phyloP scores from a whole-genome alignment of 30 jellyfish, hydroid and myxozoan genomes.

The Kudoa iwatai region DNA sequence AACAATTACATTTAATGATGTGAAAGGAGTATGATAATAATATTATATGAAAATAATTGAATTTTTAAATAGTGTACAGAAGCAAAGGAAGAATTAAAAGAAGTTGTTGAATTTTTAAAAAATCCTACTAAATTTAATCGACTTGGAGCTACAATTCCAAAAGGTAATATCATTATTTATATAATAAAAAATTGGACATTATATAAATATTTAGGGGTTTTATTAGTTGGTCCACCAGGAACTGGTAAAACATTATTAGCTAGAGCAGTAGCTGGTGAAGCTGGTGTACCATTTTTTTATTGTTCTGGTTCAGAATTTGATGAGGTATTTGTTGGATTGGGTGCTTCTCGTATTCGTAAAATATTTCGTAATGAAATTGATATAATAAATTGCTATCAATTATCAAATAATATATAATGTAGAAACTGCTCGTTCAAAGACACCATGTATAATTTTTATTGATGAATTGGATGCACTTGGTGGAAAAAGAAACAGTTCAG shows the following conservation, averaged over 20 bases:
- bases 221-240: conserved; percentile 96
- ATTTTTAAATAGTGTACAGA: conserved; percentile 15
- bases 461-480: conserved; percentile 99
- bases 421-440: conserved; percentile 84
- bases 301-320: conserved; percentile 95
- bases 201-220: conserved; percentile 11
- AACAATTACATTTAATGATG: conserved; percentile 28
- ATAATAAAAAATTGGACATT: background rate
- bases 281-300: conserved; percentile 87
- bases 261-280: conserved; percentile 97
- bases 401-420: background rate
- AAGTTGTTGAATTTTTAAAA: conserved; percentile 23
- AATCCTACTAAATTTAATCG: background rate
- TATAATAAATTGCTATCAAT: no score
- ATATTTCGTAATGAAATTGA: conserved; percentile 77
- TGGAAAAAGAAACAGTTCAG: conserved; percentile 63
- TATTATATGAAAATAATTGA: background rate
- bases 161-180: background rate
- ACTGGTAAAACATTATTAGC: conserved; percentile 88
- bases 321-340: conserved; percentile 94
- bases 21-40: conserved; percentile 29
- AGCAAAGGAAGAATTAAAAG: conserved; percentile 69
- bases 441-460: conserved; percentile 74
- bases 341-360: conserved; percentile 80
- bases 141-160: background rate